phyloP scores from a whole-genome alignment of 2,113 vertebrate genomes.

The Casuarius casuarius region DNA sequence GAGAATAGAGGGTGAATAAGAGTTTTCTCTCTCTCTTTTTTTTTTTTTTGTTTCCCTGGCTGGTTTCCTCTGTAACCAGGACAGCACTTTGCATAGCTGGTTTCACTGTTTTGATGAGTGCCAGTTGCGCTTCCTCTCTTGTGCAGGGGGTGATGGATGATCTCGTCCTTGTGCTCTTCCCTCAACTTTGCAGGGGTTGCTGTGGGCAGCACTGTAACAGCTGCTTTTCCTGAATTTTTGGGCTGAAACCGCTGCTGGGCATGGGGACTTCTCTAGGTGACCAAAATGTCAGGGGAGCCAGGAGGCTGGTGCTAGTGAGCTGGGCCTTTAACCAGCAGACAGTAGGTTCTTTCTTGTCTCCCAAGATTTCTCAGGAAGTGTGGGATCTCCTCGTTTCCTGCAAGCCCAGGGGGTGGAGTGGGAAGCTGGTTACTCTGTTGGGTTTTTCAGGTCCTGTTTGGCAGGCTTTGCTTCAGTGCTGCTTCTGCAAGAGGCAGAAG shows the following conservation, averaged over 20 bases:
- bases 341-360: neutral
- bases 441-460: neutral
- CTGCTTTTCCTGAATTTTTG: neutral
- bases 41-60: neutral
- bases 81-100: neutral
- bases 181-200: neutral
- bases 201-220: neutral
- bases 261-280: fast-evolving
- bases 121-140: neutral
- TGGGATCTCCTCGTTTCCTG: neutral
- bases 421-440: neutral
- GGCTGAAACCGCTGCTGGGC: neutral
- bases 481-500: neutral
- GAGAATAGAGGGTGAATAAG: neutral
- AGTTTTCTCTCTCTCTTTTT: neutral
- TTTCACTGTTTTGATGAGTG: neutral
- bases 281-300: neutral
- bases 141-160: neutral
- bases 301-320: neutral
- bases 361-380: neutral
- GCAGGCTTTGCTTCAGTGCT: neutral
- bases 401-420: fast-evolving
- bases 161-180: neutral
- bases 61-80: neutral
- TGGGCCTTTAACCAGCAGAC: neutral